phyloP scores from a whole-genome alignment of 2,888 invertebrate species.

The Gerris lacustris region DNA sequence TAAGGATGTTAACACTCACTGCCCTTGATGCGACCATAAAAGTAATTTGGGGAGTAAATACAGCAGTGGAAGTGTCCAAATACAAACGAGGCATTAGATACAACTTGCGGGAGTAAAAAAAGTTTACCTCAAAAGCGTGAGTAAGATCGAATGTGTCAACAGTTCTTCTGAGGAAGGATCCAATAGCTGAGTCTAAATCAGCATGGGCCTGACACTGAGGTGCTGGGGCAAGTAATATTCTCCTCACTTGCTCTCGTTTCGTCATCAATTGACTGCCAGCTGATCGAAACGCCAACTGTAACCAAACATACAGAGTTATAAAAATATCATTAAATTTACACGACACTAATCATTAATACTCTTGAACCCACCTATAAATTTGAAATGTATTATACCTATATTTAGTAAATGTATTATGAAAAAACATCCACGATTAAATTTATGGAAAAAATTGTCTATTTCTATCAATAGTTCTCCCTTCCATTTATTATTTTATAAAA shows the following conservation, averaged over 20 bases:
- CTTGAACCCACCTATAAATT: not conserved
- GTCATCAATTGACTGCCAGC: slow-evolving; percentile 57
- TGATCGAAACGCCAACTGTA: slow-evolving; percentile 59
- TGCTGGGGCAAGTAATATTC: slow-evolving; percentile 44
- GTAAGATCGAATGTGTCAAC: slow-evolving; percentile 51
- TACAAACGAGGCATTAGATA: no score
- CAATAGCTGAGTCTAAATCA: slow-evolving; percentile 47
- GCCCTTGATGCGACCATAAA: no score
- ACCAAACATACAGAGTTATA: slow-evolving; percentile 25
- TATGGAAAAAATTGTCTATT: no score
- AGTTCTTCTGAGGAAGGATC: slow-evolving; percentile 53
- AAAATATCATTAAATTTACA: no score
- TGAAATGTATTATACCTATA: not conserved
- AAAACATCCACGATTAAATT: no score
- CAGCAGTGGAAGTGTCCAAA: no score
- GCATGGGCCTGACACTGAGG: slow-evolving; percentile 31
- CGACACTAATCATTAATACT: no score
- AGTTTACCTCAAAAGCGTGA: slow-evolving; percentile 39
- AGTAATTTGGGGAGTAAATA: no score
- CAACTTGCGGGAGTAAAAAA: no score
- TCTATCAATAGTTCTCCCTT: no score
- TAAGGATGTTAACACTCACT: no score
- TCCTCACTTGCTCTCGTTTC: slow-evolving; percentile 58
- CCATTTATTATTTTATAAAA: no score
- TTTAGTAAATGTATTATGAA: not conserved